Evolutionary conservation across 2,888 invertebrate species (phyloP).

Genomic region (Luffia ferchaultella): DNA sequence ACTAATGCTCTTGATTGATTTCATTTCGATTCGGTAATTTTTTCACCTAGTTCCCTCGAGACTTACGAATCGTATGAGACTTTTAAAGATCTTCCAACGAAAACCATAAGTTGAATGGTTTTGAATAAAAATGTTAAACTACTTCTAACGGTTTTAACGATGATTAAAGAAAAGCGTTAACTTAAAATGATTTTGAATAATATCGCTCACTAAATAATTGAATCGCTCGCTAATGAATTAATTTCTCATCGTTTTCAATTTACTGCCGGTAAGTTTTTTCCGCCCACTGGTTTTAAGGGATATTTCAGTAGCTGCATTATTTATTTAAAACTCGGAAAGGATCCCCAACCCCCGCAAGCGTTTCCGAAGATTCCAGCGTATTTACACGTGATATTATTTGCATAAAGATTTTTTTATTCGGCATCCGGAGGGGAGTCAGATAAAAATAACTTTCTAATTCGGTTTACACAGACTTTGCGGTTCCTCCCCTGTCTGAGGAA

Average conservation of each 20-base stretch:
- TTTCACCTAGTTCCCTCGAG: too few species aligned
- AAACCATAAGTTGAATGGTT: too few species aligned
- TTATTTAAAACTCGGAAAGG: conserved; percentile 20
- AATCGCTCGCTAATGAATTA: background rate
- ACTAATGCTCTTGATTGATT: conserved; percentile 26
- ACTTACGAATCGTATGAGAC: too few species aligned
- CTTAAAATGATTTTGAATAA: too few species aligned
- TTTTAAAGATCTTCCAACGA: too few species aligned
- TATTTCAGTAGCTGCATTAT: conserved; percentile 14
- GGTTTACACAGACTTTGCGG: conserved; percentile 43
- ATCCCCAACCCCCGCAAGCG: conserved; percentile 11
- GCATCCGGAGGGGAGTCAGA: conserved; percentile 34
- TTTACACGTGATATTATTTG: conserved; percentile 63
- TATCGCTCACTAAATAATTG: too few species aligned
- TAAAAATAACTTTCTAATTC: conserved; percentile 65
- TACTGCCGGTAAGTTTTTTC: background rate
- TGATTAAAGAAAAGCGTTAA: too few species aligned
- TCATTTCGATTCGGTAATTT: background rate
- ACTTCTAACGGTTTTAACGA: too few species aligned
- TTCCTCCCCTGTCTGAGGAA: conserved; percentile 29
- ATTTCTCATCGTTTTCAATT: background rate
- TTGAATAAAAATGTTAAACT: too few species aligned
- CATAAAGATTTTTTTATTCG: conserved; percentile 52
- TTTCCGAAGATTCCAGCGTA: conserved; percentile 41
- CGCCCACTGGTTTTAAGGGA: background rate